These are phyloP conservation scores for Aphelenchoides besseyi DNA, from an alignment of 1,140 invertebrate species.

Conservation along the genomic window DNA sequence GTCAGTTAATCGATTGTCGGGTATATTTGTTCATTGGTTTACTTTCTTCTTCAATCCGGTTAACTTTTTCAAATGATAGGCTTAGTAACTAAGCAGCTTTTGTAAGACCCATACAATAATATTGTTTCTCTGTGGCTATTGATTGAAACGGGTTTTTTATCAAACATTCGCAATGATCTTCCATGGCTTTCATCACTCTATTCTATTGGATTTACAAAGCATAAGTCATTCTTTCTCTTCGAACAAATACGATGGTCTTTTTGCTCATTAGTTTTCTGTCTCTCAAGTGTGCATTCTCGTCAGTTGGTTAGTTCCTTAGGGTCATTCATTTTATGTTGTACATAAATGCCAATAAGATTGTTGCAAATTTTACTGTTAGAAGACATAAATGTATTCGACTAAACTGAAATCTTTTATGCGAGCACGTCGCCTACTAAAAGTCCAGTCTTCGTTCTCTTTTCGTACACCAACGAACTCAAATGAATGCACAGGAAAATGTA, in stretches of 20 bases:
- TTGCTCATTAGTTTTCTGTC: background rate
- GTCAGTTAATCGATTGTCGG: too few species aligned
- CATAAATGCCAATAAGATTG: background rate
- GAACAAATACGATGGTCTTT: background rate
- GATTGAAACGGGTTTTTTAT: background rate
- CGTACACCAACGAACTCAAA: too few species aligned
- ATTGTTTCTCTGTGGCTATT: too few species aligned
- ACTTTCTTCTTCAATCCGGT: too few species aligned
- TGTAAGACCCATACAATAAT: too few species aligned
- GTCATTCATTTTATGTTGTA: background rate
- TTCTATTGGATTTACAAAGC: background rate
- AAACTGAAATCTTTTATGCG: background rate
- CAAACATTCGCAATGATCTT: conserved; percentile 3
- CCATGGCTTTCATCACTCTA: background rate
- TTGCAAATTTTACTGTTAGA: background rate
- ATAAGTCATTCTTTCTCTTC: background rate
- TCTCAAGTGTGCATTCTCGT: background rate
- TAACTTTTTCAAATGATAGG: too few species aligned
- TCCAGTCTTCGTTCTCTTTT: too few species aligned
- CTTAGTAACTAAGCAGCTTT: too few species aligned
- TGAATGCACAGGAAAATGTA: too few species aligned
- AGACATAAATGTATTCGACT: background rate
- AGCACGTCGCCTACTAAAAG: too few species aligned
- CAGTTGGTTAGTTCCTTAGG: background rate
- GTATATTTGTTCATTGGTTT: too few species aligned